These are phyloP conservation scores for Accipiter virgatus DNA, from an alignment of 2,113 vertebrate genomes.

Conservation along the genomic window DNA sequence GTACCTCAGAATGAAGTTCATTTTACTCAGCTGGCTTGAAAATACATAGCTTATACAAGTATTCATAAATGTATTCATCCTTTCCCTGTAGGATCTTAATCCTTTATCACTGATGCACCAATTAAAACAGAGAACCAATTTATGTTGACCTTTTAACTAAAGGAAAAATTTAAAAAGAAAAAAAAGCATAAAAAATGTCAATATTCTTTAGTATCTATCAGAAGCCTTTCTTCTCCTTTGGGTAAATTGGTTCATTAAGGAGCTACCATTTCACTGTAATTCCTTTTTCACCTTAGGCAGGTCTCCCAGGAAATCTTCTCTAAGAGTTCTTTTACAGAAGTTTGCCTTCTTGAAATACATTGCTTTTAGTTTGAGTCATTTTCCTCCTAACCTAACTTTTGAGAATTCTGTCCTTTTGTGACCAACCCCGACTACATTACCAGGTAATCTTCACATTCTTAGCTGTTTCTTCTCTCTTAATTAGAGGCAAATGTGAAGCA, in stretches of 20 bases:
- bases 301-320: background rate
- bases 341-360: background rate
- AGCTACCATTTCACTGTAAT: background rate
- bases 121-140: background rate
- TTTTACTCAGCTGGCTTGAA: background rate
- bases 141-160: background rate
- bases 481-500: background rate
- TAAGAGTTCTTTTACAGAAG: background rate
- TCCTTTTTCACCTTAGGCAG: background rate
- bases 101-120: background rate
- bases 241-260: background rate
- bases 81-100: background rate
- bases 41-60: background rate
- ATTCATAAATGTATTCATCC: background rate
- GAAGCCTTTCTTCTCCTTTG: background rate
- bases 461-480: background rate
- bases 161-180: background rate
- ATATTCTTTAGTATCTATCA: background rate
- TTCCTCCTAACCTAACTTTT: background rate
- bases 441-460: background rate
- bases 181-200: background rate
- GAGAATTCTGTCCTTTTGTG: background rate
- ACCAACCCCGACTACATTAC: background rate
- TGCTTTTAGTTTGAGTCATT: background rate
- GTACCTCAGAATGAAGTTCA: background rate